Base-by-base conservation (phyloP, 1,140 invertebrate species). In the Apis florea region DNA sequence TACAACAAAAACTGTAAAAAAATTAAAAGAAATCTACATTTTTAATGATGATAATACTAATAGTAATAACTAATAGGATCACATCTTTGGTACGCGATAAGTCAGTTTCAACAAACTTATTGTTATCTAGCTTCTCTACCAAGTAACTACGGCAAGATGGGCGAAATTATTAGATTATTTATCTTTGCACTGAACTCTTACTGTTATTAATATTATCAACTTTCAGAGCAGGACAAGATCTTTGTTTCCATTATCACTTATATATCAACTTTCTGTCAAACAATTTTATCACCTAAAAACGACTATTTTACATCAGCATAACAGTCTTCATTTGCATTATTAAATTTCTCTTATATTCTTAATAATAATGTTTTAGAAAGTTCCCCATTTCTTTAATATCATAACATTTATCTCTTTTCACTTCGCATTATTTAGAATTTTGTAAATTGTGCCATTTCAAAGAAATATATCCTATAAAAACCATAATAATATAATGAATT, bases 71-170 rank as follows among this genome's bases (percentile, higher is more conserved):
- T 88, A 79, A 88, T 87, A 76, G 82, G 85, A 88, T 87, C 82
- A 90, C 87, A 90, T 90, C 90, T 90, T 90, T 90, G 90, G 90
- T 90, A 85, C 79, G 84, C 67, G 83, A 84, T 85, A 84, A 73
- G 40, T 88, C 71, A 68, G 83, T 85, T 79, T 84, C 61, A 74
- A 84, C 68, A 67, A 79, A 83, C 53, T 63, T 53, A 40, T 40
- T 40, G 5, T 40, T 40, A 24, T 21, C 73, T 79, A 53, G 47
- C 40, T 58, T 66, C n/a, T 31, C 15, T 72, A 58, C 12, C 70
- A 84, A 79, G 53, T 59, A 77, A 1, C 68, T 88, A 84, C 59
- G 85, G 83, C 86, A 88, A 88, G 75, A 85, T 67, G 59, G 72
- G 72, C 64, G 58, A 79, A 77, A 82, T 77, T 6, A 40, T 40